Evolutionary conservation across 2,113 vertebrate species (phyloP), one percentile per base, ranked within the genome.

Genomic region (Azemiops feae): DNA sequence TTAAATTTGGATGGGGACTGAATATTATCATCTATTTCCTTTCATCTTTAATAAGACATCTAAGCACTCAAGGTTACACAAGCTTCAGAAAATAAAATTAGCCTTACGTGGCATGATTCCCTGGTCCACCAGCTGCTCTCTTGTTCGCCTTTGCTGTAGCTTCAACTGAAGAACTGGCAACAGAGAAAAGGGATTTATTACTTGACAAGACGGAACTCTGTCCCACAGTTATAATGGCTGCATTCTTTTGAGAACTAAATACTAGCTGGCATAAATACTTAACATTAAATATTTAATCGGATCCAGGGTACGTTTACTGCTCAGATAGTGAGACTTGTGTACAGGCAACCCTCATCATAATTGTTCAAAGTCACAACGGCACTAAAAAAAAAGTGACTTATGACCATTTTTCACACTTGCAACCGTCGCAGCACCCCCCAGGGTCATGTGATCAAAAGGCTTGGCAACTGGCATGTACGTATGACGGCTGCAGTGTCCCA

Each of bases 21-120:
- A 47, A 85, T 90, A 85, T 64, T 93, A 91, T 34, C 55, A 20
- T 89, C 25, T 25, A 20, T 45, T 93, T 64, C 92, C n/a, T 85
- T 3, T 69, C 55, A 6, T 50, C 58, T 47, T 87, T 6, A 27
- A 55, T 53, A 89, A 69, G 7, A 57, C 7, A 14, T 39, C 85
- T 5, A 43, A 43, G 20, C n/a, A 88, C 64, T 88, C 85, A 50
- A n/a, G 55, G 64, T n/a, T 43, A 50, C 6, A 91, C 45, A 85
- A n/a, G 85, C 30, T 9, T 88, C 52, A 92, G n/a, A 18, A 60
- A 90, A 92, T 5, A 87, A 52, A 7, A 0, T 1, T 54, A 97
- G 14, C 90, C 99, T 99, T 98, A 99, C 99, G 99, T 95, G 99
- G 98, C 99, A 99, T 99, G 98, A 99, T 99, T 98, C 99, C 99